Base-by-base conservation (phyloP, 2,113 vertebrate genomes). In the Thomomys bottae region DNA sequence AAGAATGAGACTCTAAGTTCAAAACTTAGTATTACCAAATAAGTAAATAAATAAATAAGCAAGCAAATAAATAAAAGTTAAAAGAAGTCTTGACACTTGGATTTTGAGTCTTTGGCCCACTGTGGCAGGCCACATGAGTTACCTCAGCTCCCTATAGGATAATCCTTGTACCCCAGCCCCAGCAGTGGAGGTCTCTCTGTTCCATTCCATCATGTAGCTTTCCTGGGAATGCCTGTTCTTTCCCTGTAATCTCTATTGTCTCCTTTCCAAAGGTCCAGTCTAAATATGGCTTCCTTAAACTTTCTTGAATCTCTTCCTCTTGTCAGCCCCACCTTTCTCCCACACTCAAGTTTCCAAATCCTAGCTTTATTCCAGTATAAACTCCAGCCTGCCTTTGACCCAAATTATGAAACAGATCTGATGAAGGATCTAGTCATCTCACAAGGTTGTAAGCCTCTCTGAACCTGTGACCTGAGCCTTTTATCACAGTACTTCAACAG, bases 91-190 rank as follows among this genome's bases (percentile, higher is more conserved):
- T 34, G 30, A n/a, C 36, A 68, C 32, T 77, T 92, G 70, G 38
- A 92, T 90, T 92, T 94, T 77, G 76, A 66, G 24, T 75, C 66
- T 34, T 93, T 68, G 36, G 34, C 20, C 30, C 34, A 45, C 6
- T 64, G 54, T 85, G 45, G n/a, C 84, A 57, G 75, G 26, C 17
- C n/a, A 36, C 3, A 0, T 23, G 21, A 36, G 21, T n/a, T 7
- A 91, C 59, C 63, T 78, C 23, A 21, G 40, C 61, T 80, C 45
- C 45, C 45, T 49, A 49, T 49, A 3, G 20, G 12, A 45, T 30
- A 66, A 34, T 28, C 32, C 24, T 30, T 88, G 45, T 10, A 59
- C 5, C 57, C 12, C 36, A 5, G 2, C 8, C 34, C 26, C 32
- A 17, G 61, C 17, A 12, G 59, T 70, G 1, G 24, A 73, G 63